Evolutionary conservation across 2,888 invertebrate species (phyloP), one percentile per base, ranked within the genome.

Genomic region (Xestobium rufovillosum): DNA sequence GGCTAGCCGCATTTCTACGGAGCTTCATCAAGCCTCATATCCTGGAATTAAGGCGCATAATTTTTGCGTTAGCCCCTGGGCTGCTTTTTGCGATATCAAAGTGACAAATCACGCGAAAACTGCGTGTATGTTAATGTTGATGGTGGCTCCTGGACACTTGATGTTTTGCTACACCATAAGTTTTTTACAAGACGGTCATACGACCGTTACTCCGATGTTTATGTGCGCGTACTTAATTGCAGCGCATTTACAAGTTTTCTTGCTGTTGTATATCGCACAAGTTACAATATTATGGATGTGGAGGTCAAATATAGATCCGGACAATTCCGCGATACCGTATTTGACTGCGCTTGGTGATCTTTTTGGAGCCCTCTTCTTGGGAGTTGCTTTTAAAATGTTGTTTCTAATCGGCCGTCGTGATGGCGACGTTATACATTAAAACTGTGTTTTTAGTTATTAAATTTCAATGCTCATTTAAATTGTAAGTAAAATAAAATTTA

Each of bases 91-190:
- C 56, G 63, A 70, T 44, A 63, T 66, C 57, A 46, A 49, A 43
- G 54, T 59, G 46, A 61, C 63, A 8, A 56, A 55, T 34, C 64
- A 67, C 50, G 63, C 66, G 8, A 57, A 59, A 30, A 67, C 66
- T 19, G 67, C 67, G 19, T 55, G 65, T 42, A 66, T 68, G 60
- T 52, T 68, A 32, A 55, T 65, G 55, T 45, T 83, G 48, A 81
- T 92, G 79, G 89, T 90, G 2, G 76, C 92, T 50, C 92, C 92
- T 16, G 91, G 92, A 2, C 92, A 94, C 60, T 70, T 92, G 43
- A 81, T 88, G 57, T 92, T 92, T 66, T 80, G 84, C 51, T 87
- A 84, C 56, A 81, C 86, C n/a, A 91, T 92, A 50, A 80, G 82
- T 53, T 84, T 81, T 57, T 68, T 89, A 45, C 76, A 84, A 63